Conservation (phyloP, 2,888 invertebrate genomes). For the Petrolisthes cinctipes region DNA sequence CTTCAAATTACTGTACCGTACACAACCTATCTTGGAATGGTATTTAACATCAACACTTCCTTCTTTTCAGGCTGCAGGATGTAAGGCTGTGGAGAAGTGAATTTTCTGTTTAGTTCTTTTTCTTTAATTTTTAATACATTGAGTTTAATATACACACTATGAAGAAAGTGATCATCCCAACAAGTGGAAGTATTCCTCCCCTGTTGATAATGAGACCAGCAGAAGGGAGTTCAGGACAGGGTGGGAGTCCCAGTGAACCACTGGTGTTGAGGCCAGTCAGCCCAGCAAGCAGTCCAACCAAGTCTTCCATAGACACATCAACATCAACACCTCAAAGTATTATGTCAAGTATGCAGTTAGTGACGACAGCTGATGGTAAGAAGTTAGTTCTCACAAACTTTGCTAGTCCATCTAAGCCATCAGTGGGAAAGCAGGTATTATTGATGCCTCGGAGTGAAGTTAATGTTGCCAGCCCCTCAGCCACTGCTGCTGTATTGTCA, state of each 20-base stretch:
- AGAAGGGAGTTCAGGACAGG: neutral
- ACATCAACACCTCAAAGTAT: neutral
- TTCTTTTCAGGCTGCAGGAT: constrained; percentile 36
- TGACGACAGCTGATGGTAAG: constrained; percentile 50
- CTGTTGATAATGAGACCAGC: neutral
- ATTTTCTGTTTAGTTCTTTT: constrained; percentile 20
- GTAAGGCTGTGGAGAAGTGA: neutral
- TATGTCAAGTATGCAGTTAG: constrained; percentile 28
- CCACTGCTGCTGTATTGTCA: neutral
- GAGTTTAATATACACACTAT: constrained; percentile 9
- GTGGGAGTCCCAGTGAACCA: neutral
- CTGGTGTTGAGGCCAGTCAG: neutral
- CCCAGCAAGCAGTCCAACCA: neutral
- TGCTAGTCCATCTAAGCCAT: constrained; percentile 20
- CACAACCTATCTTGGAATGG: neutral
- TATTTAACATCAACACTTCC: neutral
- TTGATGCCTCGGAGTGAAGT: constrained; percentile 5
- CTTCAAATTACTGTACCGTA: too few species aligned
- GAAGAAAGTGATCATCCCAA: constrained; percentile 20
- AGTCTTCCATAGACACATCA: neutral
- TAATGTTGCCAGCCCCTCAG: neutral
- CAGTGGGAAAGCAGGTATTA: neutral
- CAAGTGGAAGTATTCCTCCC: constrained; percentile 21
- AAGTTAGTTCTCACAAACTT: constrained; percentile 47
- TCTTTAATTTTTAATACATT: constrained; percentile 12